Evolutionary conservation across 2,888 invertebrate genomes (phyloP).

Genomic region (Morpho achilles): DNA sequence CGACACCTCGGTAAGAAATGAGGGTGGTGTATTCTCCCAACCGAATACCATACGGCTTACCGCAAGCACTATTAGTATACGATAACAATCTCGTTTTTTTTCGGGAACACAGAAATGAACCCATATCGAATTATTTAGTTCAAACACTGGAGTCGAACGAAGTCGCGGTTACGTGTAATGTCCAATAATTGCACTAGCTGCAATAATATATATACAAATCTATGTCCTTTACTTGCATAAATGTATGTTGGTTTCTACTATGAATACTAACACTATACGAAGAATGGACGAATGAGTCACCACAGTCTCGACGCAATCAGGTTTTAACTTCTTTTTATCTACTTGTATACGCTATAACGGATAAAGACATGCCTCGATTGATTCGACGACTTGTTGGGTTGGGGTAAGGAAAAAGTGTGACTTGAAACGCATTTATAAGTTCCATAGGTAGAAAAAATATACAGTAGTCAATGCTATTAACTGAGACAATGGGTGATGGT

Average conservation of each 20-base stretch:
- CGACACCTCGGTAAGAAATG: too few species aligned
- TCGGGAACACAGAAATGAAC: too few species aligned
- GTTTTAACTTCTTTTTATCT: constrained; percentile 17
- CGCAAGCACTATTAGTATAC: too few species aligned
- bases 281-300: constrained; percentile 19
- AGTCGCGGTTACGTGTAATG: too few species aligned
- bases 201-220: too few species aligned
- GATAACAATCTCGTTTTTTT: too few species aligned
- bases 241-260: constrained; percentile 1
- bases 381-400: constrained; percentile 10
- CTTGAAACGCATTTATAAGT: constrained; percentile 27
- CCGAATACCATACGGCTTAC: too few species aligned
- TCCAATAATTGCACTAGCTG: too few species aligned
- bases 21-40: too few species aligned
- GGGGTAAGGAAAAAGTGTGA: constrained; percentile 22
- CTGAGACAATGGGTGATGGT: constrained; percentile 41
- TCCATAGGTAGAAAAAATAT: constrained; percentile 30
- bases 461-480: constrained; percentile 37
- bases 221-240: too few species aligned
- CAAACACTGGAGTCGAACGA: too few species aligned
- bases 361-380: constrained; percentile 9
- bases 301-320: constrained; percentile 4
- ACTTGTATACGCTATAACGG: constrained; percentile 15
- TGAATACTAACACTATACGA: constrained; percentile 4
- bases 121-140: too few species aligned